Evolutionary conservation across 2,113 vertebrate species (phyloP), one percentile per base, ranked within the genome.

Genomic region (Jacana jacana): DNA sequence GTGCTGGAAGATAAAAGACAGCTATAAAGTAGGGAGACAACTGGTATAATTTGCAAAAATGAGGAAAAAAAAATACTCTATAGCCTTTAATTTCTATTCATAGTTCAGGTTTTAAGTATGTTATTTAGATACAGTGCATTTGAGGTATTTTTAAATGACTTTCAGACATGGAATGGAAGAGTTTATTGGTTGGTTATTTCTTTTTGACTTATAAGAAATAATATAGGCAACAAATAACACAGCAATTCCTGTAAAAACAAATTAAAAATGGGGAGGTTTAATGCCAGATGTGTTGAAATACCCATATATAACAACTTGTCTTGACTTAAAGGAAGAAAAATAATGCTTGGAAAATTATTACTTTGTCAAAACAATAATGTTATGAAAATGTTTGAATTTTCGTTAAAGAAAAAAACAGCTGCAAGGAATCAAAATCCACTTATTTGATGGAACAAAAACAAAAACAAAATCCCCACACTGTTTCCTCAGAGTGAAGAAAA

Each of bases 11-110:
- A 97, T 87, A 91, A 97, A 92, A 96, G 94, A 91, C 81, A 95
- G 94, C 87, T 39, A 89, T 91, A 94, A 96, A 97, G 91, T 95
- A 96, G 94, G 63, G 94, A 96, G 84, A 95, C 93, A 97, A 97
- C 91, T 91, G 93, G 87, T 92, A 49, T 89, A 92, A 96, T 96
- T 95, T 42, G 2, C 63, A 78, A 83, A 90, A 97, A 92, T 48
- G 25, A 78, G 70, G 70, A 4, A 27, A 70, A 37, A 91, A 91
- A 72, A 20, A 37, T 61, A 76, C 81, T 87, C 81, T 91, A 92
- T 85, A 93, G 89, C 78, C 81, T 89, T 89, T 95, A 95, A 95
- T 96, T 97, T 95, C 81, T 88, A 95, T 96, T 95, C 95, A 96
- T 25, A 79, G 39, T 92, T 96, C 57, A 79, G 42, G 12, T 71